A percentile compares a stretch with the other conserved stretches of the same genome.
Evolutionary conservation across 2,113 vertebrate genomes (phyloP).

Genomic region (Tetraodon nigroviridis): DNA sequence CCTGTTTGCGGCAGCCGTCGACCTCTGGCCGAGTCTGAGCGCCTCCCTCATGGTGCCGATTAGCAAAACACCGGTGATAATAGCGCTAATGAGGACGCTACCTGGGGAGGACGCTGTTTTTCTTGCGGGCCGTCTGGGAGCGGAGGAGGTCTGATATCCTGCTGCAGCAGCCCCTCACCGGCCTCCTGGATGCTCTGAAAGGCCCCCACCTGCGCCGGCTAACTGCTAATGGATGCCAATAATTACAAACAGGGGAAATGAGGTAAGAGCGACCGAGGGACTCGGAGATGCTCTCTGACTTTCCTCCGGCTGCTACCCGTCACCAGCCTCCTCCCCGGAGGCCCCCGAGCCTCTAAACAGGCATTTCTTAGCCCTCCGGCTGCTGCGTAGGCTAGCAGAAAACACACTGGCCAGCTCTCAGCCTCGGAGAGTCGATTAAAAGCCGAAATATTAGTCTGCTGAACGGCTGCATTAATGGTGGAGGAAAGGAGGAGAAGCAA

Average conservation of each 20-base stretch:
- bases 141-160: conserved; percentile 48
- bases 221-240: conserved; percentile 54
- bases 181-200: conserved; percentile 42
- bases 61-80: conserved; percentile 64
- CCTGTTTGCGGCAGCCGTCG: conserved; percentile 50
- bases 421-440: conserved; percentile 57
- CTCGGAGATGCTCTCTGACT: conserved; percentile 11
- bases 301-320: conserved; percentile 5
- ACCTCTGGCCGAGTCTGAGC: too few species aligned
- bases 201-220: conserved; percentile 53
- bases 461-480: conserved; percentile 45
- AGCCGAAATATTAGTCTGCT: conserved; percentile 61
- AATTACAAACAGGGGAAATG: conserved; percentile 72
- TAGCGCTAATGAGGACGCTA: conserved; percentile 64
- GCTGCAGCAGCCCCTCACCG: conserved; percentile 42
- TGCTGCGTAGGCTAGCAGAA: conserved; percentile 6
- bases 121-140: conserved; percentile 51
- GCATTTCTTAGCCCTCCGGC: conserved; percentile 25
- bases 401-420: conserved; percentile 21
- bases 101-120: conserved; percentile 69
- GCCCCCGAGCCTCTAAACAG: conserved; percentile 33
- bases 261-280: conserved; percentile 39
- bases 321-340: conserved; percentile 23
- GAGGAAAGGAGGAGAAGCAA: conserved; percentile 5
- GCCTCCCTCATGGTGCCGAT: conserved; percentile 49